Conservation (phyloP, 2,888 invertebrate genomes). For the Mimachlamys varia region DNA sequence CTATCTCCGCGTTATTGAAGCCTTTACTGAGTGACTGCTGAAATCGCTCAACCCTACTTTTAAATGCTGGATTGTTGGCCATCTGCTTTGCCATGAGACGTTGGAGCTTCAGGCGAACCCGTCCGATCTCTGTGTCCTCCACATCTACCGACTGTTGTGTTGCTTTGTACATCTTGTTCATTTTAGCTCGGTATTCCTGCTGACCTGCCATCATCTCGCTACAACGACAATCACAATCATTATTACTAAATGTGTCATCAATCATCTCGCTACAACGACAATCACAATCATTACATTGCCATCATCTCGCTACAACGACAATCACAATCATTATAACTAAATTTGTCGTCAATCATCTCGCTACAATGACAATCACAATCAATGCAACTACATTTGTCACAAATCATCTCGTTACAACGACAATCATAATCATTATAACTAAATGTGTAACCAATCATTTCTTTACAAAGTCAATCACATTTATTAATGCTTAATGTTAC, state of each 20-base stretch:
- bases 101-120: constrained; percentile 69
- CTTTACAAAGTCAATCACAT: too few relatives aligned
- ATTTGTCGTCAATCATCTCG: too few relatives aligned
- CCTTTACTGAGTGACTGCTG: constrained; percentile 41
- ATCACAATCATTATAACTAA: too few relatives aligned
- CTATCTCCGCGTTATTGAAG: constrained; percentile 1
- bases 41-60: constrained; percentile 61
- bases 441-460: too few relatives aligned
- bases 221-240: constrained; percentile 45
- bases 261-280: too few relatives aligned
- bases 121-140: constrained; percentile 73
- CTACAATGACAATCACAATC: not conserved
- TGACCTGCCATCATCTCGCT: constrained; percentile 75
- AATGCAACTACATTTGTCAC: not conserved
- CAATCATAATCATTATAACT: too few relatives aligned
- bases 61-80: constrained; percentile 66
- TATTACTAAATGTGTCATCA: too few relatives aligned
- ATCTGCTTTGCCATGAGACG: constrained; percentile 69
- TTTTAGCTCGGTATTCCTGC: constrained; percentile 68
- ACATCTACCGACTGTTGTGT: constrained; percentile 65
- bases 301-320: too few relatives aligned
- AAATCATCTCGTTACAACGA: too few relatives aligned
- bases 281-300: too few relatives aligned
- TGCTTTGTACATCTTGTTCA: constrained; percentile 68
- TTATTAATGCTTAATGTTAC: too few relatives aligned